Evolutionary conservation across 2,888 invertebrate species (phyloP).

Genomic region (Drosophila trichaetosa): DNA sequence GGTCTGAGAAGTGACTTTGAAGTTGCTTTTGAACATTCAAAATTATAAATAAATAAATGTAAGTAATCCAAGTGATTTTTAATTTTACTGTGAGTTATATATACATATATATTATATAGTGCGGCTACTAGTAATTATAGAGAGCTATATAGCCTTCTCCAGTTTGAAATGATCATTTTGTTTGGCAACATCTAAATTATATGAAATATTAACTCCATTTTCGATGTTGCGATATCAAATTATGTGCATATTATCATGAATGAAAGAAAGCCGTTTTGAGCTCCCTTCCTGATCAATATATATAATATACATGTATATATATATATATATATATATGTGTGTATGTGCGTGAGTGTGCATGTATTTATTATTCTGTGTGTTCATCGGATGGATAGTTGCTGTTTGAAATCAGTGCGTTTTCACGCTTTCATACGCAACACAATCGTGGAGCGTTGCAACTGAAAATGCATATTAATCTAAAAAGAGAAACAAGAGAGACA

Average conservation of each 20-base stretch:
- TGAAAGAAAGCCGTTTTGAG: not conserved
- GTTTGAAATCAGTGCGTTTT: constrained; percentile 50
- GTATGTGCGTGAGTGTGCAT: not conserved
- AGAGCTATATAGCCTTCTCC: not conserved
- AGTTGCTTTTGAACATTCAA: not conserved
- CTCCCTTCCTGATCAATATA: not conserved
- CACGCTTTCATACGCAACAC: constrained; percentile 62
- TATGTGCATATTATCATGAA: not conserved
- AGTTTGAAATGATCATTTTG: no score
- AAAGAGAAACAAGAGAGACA: not conserved
- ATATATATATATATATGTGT: not conserved
- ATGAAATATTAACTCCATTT: not conserved
- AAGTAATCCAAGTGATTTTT: not conserved
- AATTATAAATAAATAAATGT: no score
- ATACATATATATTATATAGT: not conserved
- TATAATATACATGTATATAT: not conserved
- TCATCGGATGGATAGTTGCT: constrained; percentile 35
- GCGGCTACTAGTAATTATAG: not conserved
- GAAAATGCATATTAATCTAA: constrained; percentile 11
- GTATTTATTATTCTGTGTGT: constrained; percentile 9
- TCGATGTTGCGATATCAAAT: not conserved
- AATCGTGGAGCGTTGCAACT: constrained; percentile 25
- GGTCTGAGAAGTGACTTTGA: not conserved
- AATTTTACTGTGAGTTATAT: not conserved
- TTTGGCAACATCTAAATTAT: not conserved